A percentile compares a stretch with the other conserved stretches of the same genome.
These are phyloP conservation scores for Lepidocyrtoides sp. DNA, from an alignment of 2,888 invertebrate species.

Conservation along the genomic window DNA sequence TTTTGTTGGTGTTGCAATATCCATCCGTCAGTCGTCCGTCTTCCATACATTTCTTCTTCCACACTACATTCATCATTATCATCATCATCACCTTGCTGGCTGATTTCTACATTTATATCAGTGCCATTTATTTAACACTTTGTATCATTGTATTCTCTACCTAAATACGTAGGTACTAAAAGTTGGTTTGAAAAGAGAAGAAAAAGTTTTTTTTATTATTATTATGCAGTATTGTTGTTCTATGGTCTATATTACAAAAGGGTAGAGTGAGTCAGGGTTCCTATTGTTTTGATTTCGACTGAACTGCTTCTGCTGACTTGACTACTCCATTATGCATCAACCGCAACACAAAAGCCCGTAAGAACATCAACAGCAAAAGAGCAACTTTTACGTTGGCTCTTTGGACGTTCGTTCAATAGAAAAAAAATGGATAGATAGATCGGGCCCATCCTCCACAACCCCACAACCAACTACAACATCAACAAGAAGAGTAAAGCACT, in stretches of 20 bases:
- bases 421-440: slow-evolving; percentile 65
- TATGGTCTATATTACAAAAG: slow-evolving; percentile 54
- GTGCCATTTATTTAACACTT: slow-evolving; percentile 25
- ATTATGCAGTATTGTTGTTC: slow-evolving; percentile 9
- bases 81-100: too few species aligned
- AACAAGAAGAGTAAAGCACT: slow-evolving; percentile 55
- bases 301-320: slow-evolving; percentile 18
- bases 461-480: slow-evolving; percentile 2
- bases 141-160: neutral
- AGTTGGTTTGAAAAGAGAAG: slow-evolving; percentile 35
- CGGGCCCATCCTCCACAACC: slow-evolving; percentile 71
- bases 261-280: slow-evolving; percentile 60
- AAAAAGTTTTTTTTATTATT: slow-evolving; percentile 48
- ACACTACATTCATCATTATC: neutral
- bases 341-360: neutral
- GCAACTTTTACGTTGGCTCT: slow-evolving; percentile 57
- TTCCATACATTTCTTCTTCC: slow-evolving; percentile 38
- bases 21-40: slow-evolving; percentile 56
- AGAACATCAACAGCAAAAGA: slow-evolving; percentile 42
- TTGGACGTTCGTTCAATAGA: slow-evolving; percentile 52
- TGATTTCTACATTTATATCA: slow-evolving; percentile 21
- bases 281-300: slow-evolving; percentile 71
- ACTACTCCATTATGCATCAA: slow-evolving; percentile 15
- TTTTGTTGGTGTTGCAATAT: slow-evolving; percentile 65
- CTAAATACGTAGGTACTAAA: neutral